Evolutionary conservation across 2,113 vertebrate species (phyloP).

Genomic region (Tachysurus vachellii): DNA sequence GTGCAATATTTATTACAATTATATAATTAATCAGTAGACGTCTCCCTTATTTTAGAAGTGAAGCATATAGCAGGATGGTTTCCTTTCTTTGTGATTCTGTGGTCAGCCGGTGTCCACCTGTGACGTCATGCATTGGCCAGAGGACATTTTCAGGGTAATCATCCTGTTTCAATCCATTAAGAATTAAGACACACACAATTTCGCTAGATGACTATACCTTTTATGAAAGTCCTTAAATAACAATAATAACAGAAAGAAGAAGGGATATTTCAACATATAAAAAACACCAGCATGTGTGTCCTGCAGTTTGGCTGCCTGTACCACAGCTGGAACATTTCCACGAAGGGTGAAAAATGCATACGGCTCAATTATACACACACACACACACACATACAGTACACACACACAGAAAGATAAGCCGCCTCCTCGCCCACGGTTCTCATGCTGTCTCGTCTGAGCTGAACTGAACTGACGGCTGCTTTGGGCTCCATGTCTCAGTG

Average conservation of each 20-base stretch:
- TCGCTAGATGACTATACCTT: neutral
- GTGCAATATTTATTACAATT: neutral
- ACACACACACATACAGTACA: neutral
- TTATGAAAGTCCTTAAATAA: neutral
- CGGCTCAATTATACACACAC: conserved; percentile 55
- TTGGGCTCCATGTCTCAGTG: conserved; percentile 26
- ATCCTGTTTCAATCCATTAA: neutral
- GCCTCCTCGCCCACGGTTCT: conserved; percentile 19
- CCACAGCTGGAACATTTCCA: conserved; percentile 60
- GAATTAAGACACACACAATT: neutral
- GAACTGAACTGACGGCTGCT: conserved; percentile 26
- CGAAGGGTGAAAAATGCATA: conserved; percentile 57
- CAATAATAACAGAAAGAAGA: neutral
- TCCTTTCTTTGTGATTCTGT: conserved; percentile 9
- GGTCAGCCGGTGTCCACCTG: conserved; percentile 19
- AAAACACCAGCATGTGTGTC: conserved; percentile 49
- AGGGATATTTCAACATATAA: conserved; percentile 15
- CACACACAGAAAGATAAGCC: neutral
- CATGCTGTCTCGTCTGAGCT: conserved; percentile 30
- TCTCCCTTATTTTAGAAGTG: neutral
- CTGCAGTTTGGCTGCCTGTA: conserved; percentile 42
- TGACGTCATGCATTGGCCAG: conserved; percentile 37
- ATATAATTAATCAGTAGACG: neutral
- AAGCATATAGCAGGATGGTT: neutral
- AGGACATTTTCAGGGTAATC: neutral